Evolutionary conservation across 2,113 vertebrate species (phyloP).

Genomic region (Pomatorhinus ruficollis): DNA sequence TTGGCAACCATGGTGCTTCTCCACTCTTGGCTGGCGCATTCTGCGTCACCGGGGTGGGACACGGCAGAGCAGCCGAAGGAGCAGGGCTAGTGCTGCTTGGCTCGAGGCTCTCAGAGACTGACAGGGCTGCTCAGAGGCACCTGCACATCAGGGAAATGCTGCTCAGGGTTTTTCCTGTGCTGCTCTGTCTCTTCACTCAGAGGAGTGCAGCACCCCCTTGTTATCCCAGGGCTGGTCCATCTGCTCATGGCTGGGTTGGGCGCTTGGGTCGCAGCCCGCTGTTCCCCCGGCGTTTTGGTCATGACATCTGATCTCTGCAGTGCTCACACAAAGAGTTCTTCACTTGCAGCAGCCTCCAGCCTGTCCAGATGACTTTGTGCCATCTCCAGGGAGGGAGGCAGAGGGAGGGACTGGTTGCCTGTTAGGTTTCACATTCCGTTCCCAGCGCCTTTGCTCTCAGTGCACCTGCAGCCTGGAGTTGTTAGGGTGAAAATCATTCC

Average conservation of each 20-base stretch:
- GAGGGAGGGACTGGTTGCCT: not conserved
- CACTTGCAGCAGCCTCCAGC: not conserved
- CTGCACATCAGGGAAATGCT: not conserved
- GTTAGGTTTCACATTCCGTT: fast-evolving
- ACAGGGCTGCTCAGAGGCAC: not conserved
- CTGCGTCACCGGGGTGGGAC: not conserved
- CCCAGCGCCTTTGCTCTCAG: not conserved
- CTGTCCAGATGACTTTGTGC: not conserved
- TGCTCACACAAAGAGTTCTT: not conserved
- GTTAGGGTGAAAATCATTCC: not conserved
- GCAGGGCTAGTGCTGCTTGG: not conserved
- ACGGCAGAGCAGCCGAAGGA: not conserved
- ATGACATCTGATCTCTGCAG: not conserved
- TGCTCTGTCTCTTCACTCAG: not conserved
- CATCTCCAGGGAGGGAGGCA: not conserved
- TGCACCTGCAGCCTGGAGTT: not conserved
- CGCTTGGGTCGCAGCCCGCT: fast-evolving
- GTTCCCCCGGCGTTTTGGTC: not conserved
- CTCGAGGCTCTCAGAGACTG: not conserved
- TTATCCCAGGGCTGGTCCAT: not conserved
- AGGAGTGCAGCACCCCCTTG: not conserved
- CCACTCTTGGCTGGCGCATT: not conserved
- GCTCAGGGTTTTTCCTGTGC: not conserved
- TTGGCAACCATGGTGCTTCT: constrained; percentile 36
- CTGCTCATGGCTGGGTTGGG: not conserved